phyloP scores from a whole-genome alignment of 1,140 invertebrate genomes.

The Oscheius sp. region DNA sequence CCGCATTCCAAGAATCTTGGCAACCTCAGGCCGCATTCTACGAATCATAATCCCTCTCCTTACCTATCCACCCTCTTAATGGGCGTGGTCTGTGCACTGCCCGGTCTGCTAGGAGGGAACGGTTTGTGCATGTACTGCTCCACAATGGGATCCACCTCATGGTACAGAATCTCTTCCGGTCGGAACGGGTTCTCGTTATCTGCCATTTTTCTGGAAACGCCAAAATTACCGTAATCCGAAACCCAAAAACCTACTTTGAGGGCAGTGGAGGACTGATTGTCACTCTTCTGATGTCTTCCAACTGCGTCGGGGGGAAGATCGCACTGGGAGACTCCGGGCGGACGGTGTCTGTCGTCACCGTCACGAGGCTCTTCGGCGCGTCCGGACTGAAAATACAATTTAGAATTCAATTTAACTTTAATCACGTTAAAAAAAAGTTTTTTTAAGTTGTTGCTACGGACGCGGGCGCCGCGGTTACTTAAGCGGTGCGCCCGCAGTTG shows the following conservation, averaged over 20 bases:
- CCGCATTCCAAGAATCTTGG: too few species aligned
- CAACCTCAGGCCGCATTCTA: too few species aligned
- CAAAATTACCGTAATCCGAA: neutral
- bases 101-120: conserved; percentile 30
- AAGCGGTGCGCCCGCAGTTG: too few species aligned
- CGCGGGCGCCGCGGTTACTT: too few species aligned
- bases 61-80: conserved; percentile 3
- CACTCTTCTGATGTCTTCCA: conserved; percentile 21
- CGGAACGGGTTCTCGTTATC: conserved; percentile 38
- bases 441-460: too few species aligned
- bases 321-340: conserved; percentile 17
- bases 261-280: conserved; percentile 20
- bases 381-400: conserved; percentile 14
- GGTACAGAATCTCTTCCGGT: conserved; percentile 36
- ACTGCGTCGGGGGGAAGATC: conserved; percentile 25
- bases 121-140: conserved; percentile 37
- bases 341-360: conserved; percentile 25
- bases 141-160: conserved; percentile 38
- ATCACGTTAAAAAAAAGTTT: too few species aligned
- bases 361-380: conserved; percentile 19
- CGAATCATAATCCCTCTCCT: too few species aligned
- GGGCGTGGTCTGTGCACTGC: conserved; percentile 22
- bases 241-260: conserved; percentile 17
- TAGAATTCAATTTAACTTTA: too few species aligned
- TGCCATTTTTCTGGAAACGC: conserved; percentile 37